Conservation (phyloP, 2,888 invertebrate species). For the Neoascia interrupta region DNA sequence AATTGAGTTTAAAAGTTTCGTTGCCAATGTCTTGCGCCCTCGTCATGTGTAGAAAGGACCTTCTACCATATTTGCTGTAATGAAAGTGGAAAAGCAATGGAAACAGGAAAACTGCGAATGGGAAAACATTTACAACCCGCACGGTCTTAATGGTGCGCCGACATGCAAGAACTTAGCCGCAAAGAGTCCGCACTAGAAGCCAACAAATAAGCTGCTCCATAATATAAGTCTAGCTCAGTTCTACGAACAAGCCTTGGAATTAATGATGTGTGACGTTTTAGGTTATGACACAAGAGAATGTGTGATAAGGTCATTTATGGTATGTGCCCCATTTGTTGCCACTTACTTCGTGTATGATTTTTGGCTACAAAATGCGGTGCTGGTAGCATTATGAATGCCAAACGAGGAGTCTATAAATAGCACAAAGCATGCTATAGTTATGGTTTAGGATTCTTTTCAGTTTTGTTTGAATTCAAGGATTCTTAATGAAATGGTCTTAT, state of each 20-base stretch:
- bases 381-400: no score
- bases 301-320: conserved; percentile 53
- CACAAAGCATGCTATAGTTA: no score
- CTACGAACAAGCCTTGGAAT: conserved; percentile 13
- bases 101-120: no score
- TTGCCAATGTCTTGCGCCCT: neutral
- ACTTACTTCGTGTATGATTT: no score
- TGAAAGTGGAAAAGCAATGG: conserved; percentile 1
- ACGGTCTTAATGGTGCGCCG: conserved; percentile 37
- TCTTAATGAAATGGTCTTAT: no score
- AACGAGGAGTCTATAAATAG: no score
- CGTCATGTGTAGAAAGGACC: conserved; percentile 1
- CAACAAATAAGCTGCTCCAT: neutral
- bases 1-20: conserved; percentile 53
- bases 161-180: conserved; percentile 26
- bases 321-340: conserved; percentile 14
- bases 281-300: conserved; percentile 59
- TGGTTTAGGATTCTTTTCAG: no score
- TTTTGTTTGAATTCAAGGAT: no score
- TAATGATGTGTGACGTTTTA: conserved; percentile 54
- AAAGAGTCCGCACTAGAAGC: conserved; percentile 3
- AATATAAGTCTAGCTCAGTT: conserved; percentile 29
- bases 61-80: conserved; percentile 22
- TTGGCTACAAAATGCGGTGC: no score
- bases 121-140: conserved; percentile 29